These are phyloP conservation scores for Danio choprae DNA, from an alignment of 2,797 vertebrate genomes.

Conservation along the genomic window DNA sequence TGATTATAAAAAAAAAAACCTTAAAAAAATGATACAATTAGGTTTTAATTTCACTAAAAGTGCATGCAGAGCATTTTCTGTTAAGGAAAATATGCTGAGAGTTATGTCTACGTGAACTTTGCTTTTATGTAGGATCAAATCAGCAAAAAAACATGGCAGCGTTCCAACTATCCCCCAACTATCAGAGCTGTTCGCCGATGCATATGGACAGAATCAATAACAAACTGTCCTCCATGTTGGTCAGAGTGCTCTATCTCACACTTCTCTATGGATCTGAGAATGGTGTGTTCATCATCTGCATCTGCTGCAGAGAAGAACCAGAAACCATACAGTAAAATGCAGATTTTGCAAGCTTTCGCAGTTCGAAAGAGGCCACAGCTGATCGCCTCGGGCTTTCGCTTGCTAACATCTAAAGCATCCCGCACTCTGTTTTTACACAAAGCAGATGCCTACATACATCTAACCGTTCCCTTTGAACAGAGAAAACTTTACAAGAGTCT, in stretches of 20 bases:
- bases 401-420: constrained; percentile 38
- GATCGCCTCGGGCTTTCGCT: constrained; percentile 21
- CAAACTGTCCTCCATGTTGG: constrained; percentile 6
- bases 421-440: constrained; percentile 39
- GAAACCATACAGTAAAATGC: neutral
- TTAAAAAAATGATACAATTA: neutral
- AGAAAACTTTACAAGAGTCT: constrained; percentile 52
- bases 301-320: constrained; percentile 14
- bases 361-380: constrained; percentile 38
- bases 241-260: neutral
- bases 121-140: constrained; percentile 30
- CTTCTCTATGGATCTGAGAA: neutral
- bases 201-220: constrained; percentile 37
- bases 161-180: constrained; percentile 25
- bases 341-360: neutral
- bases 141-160: constrained; percentile 34
- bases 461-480: constrained; percentile 34
- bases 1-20: no score
- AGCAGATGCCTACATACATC: constrained; percentile 44
- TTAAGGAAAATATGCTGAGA: neutral
- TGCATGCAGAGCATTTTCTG: constrained; percentile 6
- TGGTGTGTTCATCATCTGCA: constrained; percentile 22
- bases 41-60: constrained; percentile 23
- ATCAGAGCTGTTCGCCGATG: constrained; percentile 15
- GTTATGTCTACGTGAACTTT: constrained; percentile 18